Conservation (phyloP, 2,888 invertebrate species). For the Nomada ferruginata region DNA sequence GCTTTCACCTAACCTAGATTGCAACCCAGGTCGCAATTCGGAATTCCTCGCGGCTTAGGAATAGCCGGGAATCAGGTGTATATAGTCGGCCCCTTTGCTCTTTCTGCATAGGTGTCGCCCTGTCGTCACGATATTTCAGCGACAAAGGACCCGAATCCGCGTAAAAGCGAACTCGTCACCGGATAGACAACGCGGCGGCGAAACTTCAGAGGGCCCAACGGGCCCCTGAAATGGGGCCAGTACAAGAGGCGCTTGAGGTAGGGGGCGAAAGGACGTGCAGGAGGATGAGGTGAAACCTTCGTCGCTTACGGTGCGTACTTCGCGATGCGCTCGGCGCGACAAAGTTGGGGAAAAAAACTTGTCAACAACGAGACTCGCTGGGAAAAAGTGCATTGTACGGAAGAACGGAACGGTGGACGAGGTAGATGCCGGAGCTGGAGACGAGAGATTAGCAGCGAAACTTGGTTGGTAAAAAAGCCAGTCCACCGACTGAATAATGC, state of each 20-base stretch:
- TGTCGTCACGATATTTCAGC: slow-evolving; percentile 64
- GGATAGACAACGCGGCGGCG: slow-evolving; percentile 78
- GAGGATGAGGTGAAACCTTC: slow-evolving; percentile 52
- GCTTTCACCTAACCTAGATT: slow-evolving; percentile 8
- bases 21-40: slow-evolving; percentile 47
- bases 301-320: slow-evolving; percentile 52
- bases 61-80: slow-evolving; percentile 73
- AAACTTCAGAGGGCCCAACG: slow-evolving; percentile 74
- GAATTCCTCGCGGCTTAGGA: slow-evolving; percentile 59
- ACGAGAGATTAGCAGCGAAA: slow-evolving; percentile 75
- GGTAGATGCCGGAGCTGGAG: slow-evolving; percentile 48
- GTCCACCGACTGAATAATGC: slow-evolving; percentile 71
- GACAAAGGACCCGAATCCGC: slow-evolving; percentile 82
- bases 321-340: slow-evolving; percentile 66
- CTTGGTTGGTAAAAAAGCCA: slow-evolving; percentile 66
- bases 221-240: slow-evolving; percentile 33
- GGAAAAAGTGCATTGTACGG: slow-evolving; percentile 74
- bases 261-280: background rate
- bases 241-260: background rate
- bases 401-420: slow-evolving; percentile 38
- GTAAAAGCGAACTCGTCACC: slow-evolving; percentile 78
- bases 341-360: slow-evolving; percentile 69
- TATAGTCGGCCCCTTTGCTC: slow-evolving; percentile 69
- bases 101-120: slow-evolving; percentile 71
- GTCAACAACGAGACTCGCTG: slow-evolving; percentile 72